Base-by-base conservation (phyloP, 2,888 invertebrate species). In the Cecidostiba fungosa region DNA sequence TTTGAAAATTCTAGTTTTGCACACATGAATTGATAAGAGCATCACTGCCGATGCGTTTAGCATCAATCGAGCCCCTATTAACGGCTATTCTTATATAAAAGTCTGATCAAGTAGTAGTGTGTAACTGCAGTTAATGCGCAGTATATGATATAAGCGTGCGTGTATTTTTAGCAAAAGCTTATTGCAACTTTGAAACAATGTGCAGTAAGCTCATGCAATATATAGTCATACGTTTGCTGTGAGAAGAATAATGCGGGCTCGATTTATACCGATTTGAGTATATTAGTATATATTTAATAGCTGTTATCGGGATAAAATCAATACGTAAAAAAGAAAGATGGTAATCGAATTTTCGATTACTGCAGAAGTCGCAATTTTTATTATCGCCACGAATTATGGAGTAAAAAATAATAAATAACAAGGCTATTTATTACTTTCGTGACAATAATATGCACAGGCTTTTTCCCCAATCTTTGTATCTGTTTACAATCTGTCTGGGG, bases 401-500 rank as follows among this genome's bases (percentile, higher is more conserved):
- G 0, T 23, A 2, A 76, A 54, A 54, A 26, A 19, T 54, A 54
- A 74, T n/a, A 43, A n/a, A 8, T 5, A 74, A 50, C 39, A 29
- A 50, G 26, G 12, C 47, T 32, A n/a, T 76, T 54, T 76, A 54
- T 50, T 23, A 32, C 29, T 76, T 54, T 54, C 29, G 26, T 16
- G 1, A 19, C 14, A 23, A 76, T 76, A 10, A 14, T n/a, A n/a
- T n/a, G 14, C 23, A 6, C 39, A 1, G 6, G 8, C 0, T 26
- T 47, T 19, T 12, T 26, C 26, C 23, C 12, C 3, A 12, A 73
- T 73, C 72, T 72, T 14, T 14, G 14, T 73, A 23, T 47, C 26
- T 73, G 47, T 73, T 73, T 73, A 73, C 47, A 47, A 47, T 47
- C 14, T 47, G 43, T 26, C 16, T 47, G 26, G n/a, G 23, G 43